These are phyloP conservation scores for Chromobotia macracanthus DNA, from an alignment of 2,797 vertebrate genomes.

Conservation along the genomic window DNA sequence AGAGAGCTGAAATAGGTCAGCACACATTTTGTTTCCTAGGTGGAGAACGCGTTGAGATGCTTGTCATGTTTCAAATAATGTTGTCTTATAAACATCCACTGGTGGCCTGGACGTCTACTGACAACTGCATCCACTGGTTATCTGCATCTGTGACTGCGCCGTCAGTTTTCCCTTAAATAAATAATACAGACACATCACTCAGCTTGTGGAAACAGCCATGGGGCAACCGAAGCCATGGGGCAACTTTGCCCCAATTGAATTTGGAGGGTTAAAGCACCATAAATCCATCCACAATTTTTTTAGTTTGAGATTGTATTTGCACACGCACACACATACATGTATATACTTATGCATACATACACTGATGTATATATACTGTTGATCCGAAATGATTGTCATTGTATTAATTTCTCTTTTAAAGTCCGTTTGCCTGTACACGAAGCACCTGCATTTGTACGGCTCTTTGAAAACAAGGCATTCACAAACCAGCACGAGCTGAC, in stretches of 20 bases:
- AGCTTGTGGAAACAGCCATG: too few relatives aligned
- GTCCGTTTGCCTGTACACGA: neutral
- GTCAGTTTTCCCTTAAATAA: neutral
- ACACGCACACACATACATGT: too few relatives aligned
- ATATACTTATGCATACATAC: too few relatives aligned
- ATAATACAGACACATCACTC: neutral
- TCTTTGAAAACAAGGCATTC: too few relatives aligned
- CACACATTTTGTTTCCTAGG: constrained; percentile 55
- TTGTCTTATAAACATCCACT: constrained; percentile 14
- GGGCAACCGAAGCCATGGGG: too few relatives aligned
- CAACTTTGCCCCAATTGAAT: too few relatives aligned
- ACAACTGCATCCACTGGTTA: neutral
- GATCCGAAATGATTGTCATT: too few relatives aligned
- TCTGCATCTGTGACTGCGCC: neutral
- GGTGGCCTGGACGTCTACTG: neutral
- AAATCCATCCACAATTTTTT: too few relatives aligned
- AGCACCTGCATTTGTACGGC: neutral
- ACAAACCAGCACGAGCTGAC: too few relatives aligned
- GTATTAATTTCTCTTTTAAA: constrained; percentile 26
- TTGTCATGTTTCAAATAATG: constrained; percentile 7
- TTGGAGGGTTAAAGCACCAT: too few relatives aligned
- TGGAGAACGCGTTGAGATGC: constrained; percentile 21
- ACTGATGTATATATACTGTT: too few relatives aligned
- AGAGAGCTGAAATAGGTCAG: constrained; percentile 61
- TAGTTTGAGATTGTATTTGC: too few relatives aligned